Evolutionary conservation across 2,888 invertebrate species (phyloP).

Genomic region (Tachina fera): DNA sequence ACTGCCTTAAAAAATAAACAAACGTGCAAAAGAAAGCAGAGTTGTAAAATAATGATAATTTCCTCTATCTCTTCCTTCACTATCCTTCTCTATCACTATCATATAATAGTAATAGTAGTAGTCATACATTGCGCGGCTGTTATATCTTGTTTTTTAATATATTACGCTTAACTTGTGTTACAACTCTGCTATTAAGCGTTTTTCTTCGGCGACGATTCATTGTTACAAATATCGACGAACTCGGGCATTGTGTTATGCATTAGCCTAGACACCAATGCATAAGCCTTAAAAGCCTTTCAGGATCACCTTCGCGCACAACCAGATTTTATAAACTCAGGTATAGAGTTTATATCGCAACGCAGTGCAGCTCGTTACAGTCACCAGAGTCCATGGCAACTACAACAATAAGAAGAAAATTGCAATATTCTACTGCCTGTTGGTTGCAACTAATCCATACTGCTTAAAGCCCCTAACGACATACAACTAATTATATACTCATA

Average conservation of each 20-base stretch:
- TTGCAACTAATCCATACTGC: constrained; percentile 46
- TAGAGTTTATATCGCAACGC: constrained; percentile 13
- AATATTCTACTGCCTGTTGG: constrained; percentile 32
- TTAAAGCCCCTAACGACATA: constrained; percentile 43
- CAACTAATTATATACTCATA: constrained; percentile 61
- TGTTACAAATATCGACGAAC: too few relatives aligned
- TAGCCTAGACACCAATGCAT: too few relatives aligned
- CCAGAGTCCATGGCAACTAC: constrained; percentile 34
- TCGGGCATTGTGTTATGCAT: too few relatives aligned
- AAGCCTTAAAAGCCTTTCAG: background rate
- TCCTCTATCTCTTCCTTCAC: background rate
- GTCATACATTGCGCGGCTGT: too few relatives aligned
- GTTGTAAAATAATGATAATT: too few relatives aligned
- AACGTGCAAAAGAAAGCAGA: background rate
- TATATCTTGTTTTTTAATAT: too few relatives aligned
- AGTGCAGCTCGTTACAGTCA: constrained; percentile 46
- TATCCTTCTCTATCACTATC: too few relatives aligned
- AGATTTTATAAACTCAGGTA: constrained; percentile 7
- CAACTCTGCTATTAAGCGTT: too few relatives aligned
- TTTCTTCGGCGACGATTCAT: too few relatives aligned
- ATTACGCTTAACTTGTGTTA: too few relatives aligned
- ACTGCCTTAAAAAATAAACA: background rate
- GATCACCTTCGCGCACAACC: background rate
- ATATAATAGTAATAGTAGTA: too few relatives aligned
- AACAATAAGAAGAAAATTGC: constrained; percentile 20